These are phyloP conservation scores for Monochamus alternatus DNA, from an alignment of 2,888 invertebrate genomes.

Conservation along the genomic window DNA sequence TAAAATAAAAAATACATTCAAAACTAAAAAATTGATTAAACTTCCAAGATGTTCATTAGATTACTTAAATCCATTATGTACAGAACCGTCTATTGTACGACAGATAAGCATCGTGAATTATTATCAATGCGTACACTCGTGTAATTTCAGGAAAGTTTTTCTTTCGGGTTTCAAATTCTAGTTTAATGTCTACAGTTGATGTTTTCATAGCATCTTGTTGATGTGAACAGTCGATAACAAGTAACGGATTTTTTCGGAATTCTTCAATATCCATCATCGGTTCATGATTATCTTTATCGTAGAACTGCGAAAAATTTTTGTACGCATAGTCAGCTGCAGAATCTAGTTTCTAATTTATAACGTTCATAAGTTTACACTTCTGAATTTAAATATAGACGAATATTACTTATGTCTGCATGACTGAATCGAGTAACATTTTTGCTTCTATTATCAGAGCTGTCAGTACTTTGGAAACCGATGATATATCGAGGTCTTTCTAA, in stretches of 20 bases:
- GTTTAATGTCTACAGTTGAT: constrained; percentile 13
- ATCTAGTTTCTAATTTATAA: neutral
- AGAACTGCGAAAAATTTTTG: constrained; percentile 21
- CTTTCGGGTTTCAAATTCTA: constrained; percentile 1
- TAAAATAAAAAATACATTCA: too few species aligned
- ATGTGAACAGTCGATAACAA: constrained; percentile 32
- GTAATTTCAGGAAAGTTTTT: constrained; percentile 10
- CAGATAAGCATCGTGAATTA: neutral
- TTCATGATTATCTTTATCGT: constrained; percentile 8
- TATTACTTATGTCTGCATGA: too few species aligned
- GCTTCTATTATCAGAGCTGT: too few species aligned
- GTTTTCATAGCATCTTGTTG: constrained; percentile 20
- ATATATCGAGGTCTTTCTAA: too few species aligned
- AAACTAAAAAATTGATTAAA: constrained; percentile 38
- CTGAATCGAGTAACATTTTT: too few species aligned
- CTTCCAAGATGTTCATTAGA: too few species aligned
- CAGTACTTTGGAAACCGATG: constrained; percentile 9
- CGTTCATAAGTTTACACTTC: constrained; percentile 3
- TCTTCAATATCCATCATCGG: constrained; percentile 18
- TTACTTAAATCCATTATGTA: neutral
- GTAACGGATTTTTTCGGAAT: constrained; percentile 15
- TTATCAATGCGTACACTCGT: constrained; percentile 1
- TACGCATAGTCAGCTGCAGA: constrained; percentile 19
- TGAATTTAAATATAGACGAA: too few species aligned
- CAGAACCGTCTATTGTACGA: neutral